phyloP scores from a whole-genome alignment of 2,888 invertebrate genomes.

The Zhuqinia jingwanae region DNA sequence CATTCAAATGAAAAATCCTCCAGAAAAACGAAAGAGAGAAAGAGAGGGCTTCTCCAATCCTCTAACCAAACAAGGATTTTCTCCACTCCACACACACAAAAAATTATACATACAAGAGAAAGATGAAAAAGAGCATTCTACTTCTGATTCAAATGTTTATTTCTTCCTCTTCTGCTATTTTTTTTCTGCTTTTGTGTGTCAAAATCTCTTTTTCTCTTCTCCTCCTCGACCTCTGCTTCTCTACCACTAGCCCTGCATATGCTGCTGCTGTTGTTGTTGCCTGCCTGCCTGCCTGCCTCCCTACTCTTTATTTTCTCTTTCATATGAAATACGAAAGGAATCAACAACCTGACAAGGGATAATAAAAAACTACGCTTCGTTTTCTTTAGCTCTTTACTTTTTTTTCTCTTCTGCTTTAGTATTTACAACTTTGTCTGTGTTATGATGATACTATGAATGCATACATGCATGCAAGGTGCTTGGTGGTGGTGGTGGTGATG shows the following conservation, averaged over 20 bases:
- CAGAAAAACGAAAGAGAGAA: not conserved
- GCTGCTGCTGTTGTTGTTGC: no score
- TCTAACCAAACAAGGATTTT: not conserved
- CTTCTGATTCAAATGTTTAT: slow-evolving; percentile 13
- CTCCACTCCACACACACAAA: not conserved
- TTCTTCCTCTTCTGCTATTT: not conserved
- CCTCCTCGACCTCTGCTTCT: not conserved
- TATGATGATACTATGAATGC: slow-evolving; percentile 29
- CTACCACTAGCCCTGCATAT: no score
- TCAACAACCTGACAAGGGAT: slow-evolving; percentile 33
- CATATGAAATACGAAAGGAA: not conserved
- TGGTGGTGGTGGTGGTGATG: not conserved
- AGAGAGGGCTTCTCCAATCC: not conserved
- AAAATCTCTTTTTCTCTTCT: not conserved
- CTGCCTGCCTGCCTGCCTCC: no score
- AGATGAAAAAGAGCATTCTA: slow-evolving; percentile 1
- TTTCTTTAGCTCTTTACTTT: not conserved
- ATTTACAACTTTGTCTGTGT: not conserved
- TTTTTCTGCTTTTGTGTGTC: not conserved
- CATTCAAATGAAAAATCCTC: not conserved
- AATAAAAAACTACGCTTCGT: slow-evolving; percentile 3
- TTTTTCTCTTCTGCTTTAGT: not conserved
- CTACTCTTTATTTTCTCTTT: not conserved
- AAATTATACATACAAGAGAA: not conserved
- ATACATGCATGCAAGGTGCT: not conserved